phyloP scores from a whole-genome alignment of 2,888 invertebrate genomes.

The Elgonia sp. region DNA sequence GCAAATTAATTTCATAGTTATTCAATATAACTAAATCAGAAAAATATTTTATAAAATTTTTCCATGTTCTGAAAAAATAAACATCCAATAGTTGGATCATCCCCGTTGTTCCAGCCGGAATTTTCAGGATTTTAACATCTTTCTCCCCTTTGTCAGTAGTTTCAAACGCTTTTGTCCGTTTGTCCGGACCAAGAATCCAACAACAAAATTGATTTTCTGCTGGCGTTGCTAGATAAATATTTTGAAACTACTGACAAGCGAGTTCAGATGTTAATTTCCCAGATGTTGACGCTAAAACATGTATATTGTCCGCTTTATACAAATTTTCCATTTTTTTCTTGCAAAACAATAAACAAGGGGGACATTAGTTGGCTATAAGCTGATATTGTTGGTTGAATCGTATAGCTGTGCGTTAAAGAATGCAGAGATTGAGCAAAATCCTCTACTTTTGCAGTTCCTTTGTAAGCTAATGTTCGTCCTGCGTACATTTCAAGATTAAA shows the following conservation, averaged over 20 bases:
- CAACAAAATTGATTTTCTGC: conserved; percentile 47
- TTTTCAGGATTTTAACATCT: conserved; percentile 26
- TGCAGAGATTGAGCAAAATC: conserved; percentile 26
- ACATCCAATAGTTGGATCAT: conserved; percentile 60
- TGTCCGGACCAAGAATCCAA: conserved; percentile 67
- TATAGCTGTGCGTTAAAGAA: conserved; percentile 67
- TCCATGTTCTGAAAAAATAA: conserved; percentile 64
- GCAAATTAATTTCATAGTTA: conserved; percentile 60
- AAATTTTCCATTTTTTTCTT: conserved; percentile 71
- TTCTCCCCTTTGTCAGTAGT: conserved; percentile 43
- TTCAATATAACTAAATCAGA: conserved; percentile 54
- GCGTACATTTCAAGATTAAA: conserved; percentile 55
- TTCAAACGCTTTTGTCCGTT: conserved; percentile 47
- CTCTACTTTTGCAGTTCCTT: conserved; percentile 43
- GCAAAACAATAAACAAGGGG: conserved; percentile 63
- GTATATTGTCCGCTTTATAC: conserved; percentile 63
- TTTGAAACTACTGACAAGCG: conserved; percentile 48
- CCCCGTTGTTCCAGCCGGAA: conserved; percentile 61
- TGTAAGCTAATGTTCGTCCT: conserved; percentile 48
- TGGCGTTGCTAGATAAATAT: conserved; percentile 42
- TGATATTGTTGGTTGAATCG: too few species aligned
- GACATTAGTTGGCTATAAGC: too few species aligned
- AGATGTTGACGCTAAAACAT: conserved; percentile 59
- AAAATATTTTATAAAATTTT: conserved; percentile 65
- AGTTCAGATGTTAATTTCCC: conserved; percentile 64